Evolutionary conservation across 2,797 vertebrate species (phyloP).

Genomic region (Lates japonicus): DNA sequence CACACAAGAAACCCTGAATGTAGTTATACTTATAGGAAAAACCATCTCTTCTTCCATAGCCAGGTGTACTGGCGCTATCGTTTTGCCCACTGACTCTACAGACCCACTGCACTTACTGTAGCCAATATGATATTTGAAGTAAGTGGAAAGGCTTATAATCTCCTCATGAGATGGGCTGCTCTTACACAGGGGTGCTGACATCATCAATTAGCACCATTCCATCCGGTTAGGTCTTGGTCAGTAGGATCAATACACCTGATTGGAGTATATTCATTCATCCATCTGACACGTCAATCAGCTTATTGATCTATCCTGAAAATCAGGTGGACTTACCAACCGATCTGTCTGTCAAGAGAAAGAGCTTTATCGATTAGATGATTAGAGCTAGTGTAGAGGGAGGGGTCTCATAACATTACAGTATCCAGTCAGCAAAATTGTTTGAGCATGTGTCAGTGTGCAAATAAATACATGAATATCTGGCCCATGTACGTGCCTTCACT

Average conservation of each 20-base stretch:
- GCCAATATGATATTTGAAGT: conserved; percentile 8
- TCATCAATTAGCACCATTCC: conserved; percentile 44
- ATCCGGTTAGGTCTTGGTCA: conserved; percentile 46
- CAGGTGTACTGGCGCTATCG: conserved; percentile 9
- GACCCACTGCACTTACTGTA: background rate
- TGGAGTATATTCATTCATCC: conserved; percentile 74
- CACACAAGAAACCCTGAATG: background rate
- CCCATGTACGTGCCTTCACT: conserved; percentile 16
- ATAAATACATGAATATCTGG: conserved; percentile 31
- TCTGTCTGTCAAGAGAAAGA: conserved; percentile 68
- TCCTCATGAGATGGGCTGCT: conserved; percentile 3
- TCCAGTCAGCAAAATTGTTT: conserved; percentile 33
- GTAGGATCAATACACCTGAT: conserved; percentile 72
- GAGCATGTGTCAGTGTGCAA: conserved; percentile 23
- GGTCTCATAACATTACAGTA: conserved; percentile 23
- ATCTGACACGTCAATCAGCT: conserved; percentile 69
- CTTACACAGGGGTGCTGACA: conserved; percentile 44
- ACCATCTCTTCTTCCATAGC: background rate
- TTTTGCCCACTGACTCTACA: background rate
- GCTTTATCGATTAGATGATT: conserved; percentile 72
- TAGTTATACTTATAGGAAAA: conserved; percentile 29
- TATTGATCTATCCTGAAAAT: conserved; percentile 70
- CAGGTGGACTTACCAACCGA: conserved; percentile 58
- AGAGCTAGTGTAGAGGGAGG: conserved; percentile 49
- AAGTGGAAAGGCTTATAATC: conserved; percentile 14